Evolutionary conservation across 2,888 invertebrate genomes (phyloP).

Genomic region (Diloba caeruleocephala): DNA sequence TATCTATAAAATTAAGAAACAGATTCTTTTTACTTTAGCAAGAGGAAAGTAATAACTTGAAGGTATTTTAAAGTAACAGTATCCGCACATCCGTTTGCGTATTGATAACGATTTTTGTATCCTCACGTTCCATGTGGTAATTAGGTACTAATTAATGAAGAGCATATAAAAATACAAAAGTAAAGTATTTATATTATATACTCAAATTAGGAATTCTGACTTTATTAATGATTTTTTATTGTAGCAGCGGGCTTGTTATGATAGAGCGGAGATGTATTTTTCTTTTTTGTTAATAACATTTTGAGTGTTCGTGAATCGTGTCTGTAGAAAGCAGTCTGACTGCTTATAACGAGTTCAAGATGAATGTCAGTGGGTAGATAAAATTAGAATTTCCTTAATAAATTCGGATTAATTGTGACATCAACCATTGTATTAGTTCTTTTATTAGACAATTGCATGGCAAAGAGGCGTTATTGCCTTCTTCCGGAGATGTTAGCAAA

Average conservation of each 20-base stretch:
- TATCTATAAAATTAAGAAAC: too few species aligned
- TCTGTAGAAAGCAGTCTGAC: slow-evolving; percentile 31
- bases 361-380: slow-evolving; percentile 6
- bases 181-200: neutral
- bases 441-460: slow-evolving; percentile 40
- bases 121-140: too few species aligned
- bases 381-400: slow-evolving; percentile 45
- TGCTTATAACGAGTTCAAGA: slow-evolving; percentile 20
- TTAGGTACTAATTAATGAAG: too few species aligned
- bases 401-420: slow-evolving; percentile 43
- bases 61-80: too few species aligned
- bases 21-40: too few species aligned
- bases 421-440: slow-evolving; percentile 16
- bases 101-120: too few species aligned
- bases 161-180: too few species aligned
- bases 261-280: slow-evolving; percentile 13
- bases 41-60: too few species aligned
- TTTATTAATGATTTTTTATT: neutral
- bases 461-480: slow-evolving; percentile 38
- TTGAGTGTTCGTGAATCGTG: too few species aligned
- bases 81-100: too few species aligned
- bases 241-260: slow-evolving; percentile 22
- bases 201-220: neutral
- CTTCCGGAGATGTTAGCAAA: slow-evolving; percentile 28
- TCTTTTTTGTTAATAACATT: too few species aligned